phyloP scores from a whole-genome alignment of 2,113 vertebrate genomes.

The Pholis gunnellus region DNA sequence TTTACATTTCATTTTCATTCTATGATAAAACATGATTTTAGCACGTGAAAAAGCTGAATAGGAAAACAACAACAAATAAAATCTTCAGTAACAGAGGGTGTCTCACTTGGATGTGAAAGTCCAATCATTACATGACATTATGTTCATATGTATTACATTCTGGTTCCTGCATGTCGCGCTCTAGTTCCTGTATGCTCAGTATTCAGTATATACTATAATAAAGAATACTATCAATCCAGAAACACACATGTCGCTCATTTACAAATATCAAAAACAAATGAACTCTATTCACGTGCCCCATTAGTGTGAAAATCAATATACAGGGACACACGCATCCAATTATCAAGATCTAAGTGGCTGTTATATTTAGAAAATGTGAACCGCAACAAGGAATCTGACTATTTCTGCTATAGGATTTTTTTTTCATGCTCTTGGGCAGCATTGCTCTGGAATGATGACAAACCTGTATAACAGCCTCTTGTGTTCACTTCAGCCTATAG shows the following conservation, averaged over 20 bases:
- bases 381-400: slow-evolving; percentile 6
- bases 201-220: background rate
- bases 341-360: slow-evolving; percentile 37
- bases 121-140: background rate
- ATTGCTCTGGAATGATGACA: slow-evolving; percentile 27
- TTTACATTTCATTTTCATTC: background rate
- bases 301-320: slow-evolving; percentile 29
- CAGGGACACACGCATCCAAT: slow-evolving; percentile 19
- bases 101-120: background rate
- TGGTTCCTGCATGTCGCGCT: background rate
- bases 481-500: slow-evolving; percentile 31
- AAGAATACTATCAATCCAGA: background rate
- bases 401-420: slow-evolving; percentile 11
- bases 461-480: slow-evolving; percentile 32
- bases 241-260: slow-evolving; percentile 6
- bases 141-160: background rate
- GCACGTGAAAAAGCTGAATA: background rate
- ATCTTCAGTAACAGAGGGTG: background rate
- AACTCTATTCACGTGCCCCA: background rate
- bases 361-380: slow-evolving; percentile 37
- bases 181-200: background rate
- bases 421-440: slow-evolving; percentile 11
- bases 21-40: background rate
- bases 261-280: background rate
- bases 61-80: background rate